Conservation (phyloP, 23 tunicate genomes). For the Styela clava region DNA sequence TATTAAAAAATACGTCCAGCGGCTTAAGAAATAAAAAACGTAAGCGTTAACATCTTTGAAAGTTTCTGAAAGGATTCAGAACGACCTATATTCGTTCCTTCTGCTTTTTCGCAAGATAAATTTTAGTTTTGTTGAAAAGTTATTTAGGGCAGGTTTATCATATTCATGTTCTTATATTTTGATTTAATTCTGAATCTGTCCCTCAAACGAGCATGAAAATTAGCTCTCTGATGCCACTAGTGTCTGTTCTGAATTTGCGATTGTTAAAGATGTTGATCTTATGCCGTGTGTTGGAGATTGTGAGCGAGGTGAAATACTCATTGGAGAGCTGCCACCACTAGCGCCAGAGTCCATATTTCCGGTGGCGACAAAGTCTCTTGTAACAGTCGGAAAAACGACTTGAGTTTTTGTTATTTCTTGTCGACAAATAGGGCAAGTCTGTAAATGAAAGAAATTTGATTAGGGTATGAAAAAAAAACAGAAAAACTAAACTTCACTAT, state of each 20-base stretch:
- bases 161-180: no score
- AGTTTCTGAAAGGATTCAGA: no score
- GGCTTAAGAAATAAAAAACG: not conserved
- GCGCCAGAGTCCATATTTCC: constrained; percentile 12
- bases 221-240: not conserved
- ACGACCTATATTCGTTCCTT: no score
- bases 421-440: constrained; percentile 32
- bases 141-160: no score
- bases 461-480: no score
- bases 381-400: constrained; percentile 20
- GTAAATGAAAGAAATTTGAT: not conserved
- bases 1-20: not conserved
- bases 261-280: not conserved
- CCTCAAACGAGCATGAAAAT: no score
- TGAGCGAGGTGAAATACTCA: not conserved
- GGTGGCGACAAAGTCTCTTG: constrained; percentile 27
- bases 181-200: no score
- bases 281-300: not conserved
- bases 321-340: not conserved
- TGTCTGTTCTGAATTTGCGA: not conserved
- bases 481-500: no score
- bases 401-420: constrained; percentile 23
- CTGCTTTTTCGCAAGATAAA: no score
- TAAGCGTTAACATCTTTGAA: no score
- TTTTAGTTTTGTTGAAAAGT: no score